phyloP scores from a whole-genome alignment of 2,797 vertebrate genomes.

The Alectoris magna region DNA sequence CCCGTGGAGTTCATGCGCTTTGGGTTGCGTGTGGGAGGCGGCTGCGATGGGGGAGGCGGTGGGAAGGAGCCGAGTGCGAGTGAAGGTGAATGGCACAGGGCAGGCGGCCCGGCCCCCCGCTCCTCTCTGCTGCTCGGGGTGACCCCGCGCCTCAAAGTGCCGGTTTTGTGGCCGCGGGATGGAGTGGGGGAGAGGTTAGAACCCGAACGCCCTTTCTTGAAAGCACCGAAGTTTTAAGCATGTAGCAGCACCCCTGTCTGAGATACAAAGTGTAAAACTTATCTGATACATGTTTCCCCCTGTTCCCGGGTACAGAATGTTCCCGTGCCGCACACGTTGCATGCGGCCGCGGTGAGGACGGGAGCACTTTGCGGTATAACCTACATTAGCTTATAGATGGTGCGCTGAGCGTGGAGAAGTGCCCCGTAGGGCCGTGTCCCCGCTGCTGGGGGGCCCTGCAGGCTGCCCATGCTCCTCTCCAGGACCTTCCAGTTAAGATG shows the following conservation, averaged over 20 bases:
- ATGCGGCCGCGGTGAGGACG: neutral
- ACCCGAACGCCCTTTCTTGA: constrained; percentile 4
- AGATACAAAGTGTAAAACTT: neutral
- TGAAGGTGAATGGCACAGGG: constrained; percentile 17
- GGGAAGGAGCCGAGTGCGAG: constrained; percentile 28
- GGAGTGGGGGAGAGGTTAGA: neutral
- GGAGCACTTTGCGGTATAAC: constrained; percentile 37
- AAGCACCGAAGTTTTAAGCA: constrained; percentile 20
- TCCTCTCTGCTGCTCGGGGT: neutral
- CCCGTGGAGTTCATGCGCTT: neutral
- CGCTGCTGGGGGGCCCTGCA: neutral
- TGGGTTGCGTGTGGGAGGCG: too few relatives aligned
- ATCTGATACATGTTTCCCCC: neutral
- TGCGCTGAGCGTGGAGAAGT: neutral
- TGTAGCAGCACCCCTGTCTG: neutral
- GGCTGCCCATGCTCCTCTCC: neutral
- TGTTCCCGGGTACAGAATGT: constrained; percentile 1
- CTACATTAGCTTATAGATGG: constrained; percentile 6
- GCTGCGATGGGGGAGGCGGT: neutral
- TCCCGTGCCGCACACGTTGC: neutral
- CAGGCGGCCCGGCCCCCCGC: neutral
- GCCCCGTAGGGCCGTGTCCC: neutral
- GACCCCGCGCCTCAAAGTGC: rapidly evolving
- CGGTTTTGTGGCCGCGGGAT: neutral
- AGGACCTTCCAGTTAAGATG: constrained; percentile 8